Base-by-base conservation (phyloP, 1,140 invertebrate genomes). In the Lanistes nyassanus region DNA sequence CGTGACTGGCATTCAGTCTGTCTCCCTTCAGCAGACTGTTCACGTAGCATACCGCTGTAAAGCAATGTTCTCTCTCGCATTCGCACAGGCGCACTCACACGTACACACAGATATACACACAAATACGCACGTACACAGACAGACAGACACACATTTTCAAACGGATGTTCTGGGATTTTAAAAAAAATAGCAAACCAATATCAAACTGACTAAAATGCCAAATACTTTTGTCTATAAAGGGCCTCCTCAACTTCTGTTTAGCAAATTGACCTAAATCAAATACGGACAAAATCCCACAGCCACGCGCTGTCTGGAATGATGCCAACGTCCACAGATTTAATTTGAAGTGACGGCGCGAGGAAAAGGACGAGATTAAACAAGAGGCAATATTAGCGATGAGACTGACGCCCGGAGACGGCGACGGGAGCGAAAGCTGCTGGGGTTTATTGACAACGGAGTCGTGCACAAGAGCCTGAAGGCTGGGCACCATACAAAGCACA, bases 91-190 rank as follows among this genome's bases (percentile, higher is more conserved):
- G 56, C 47, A 55, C 69, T 47, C 69, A 36, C 56, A 66, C 62
- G 58, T 64, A 76, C 55, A 78, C 77, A 76, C 62, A 78, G 74
- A 76, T 51, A 78, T 51, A 56, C 64, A 76, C 64, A 69, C 74
- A 78, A 53, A 55, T 51, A 76, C 74, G 69, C 74, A 76, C 74
- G 64, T 74, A 76, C 65, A 76, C 74, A 78, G 74, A 76, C 74
- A 78, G 65, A 76, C 74, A 76, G 53, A 76, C 65, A 76, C 74
- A 56, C 67, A 69, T n/a, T 39, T 39, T 29, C 34, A 3, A 26
- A 39, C 39, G 23, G 31, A 65, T 34, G 34, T 34, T 9, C 23
- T 36, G 26, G 31, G 0, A 36, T 37, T 34, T 21, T 34, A 65
- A 23, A 29, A 21, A 65, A 37, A 60, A 29, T 11, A 60, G n/a